phyloP scores from a whole-genome alignment of 1,140 invertebrate genomes.

The Heliothis subflexa region DNA sequence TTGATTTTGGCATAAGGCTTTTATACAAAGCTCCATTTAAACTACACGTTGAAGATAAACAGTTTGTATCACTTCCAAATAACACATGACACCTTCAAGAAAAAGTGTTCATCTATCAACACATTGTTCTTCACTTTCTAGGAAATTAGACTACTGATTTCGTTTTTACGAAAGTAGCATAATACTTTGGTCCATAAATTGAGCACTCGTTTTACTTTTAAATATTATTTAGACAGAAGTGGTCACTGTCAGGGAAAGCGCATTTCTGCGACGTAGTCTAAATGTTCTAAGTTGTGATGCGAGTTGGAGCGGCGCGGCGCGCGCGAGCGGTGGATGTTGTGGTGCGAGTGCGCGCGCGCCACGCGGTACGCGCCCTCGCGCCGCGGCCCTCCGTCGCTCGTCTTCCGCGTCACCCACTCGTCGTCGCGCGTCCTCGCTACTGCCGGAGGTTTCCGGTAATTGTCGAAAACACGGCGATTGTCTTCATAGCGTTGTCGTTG shows the following conservation, averaged over 20 bases:
- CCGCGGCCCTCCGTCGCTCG: slow-evolving; percentile 69
- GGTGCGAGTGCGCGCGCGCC: slow-evolving; percentile 86
- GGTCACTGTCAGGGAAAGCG: slow-evolving; percentile 86
- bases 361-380: slow-evolving; percentile 74
- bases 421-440: slow-evolving; percentile 64
- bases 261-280: slow-evolving; percentile 87
- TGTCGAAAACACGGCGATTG: slow-evolving; percentile 74
- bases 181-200: slow-evolving; percentile 83
- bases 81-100: slow-evolving; percentile 27
- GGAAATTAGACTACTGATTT: slow-evolving; percentile 29
- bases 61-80: slow-evolving; percentile 20
- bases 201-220: slow-evolving; percentile 75
- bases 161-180: slow-evolving; percentile 30
- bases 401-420: slow-evolving; percentile 73
- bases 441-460: slow-evolving; percentile 69
- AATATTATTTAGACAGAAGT: slow-evolving; percentile 58
- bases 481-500: slow-evolving; percentile 82
- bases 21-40: slow-evolving; percentile 36
- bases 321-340: slow-evolving; percentile 80
- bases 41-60: slow-evolving; percentile 9
- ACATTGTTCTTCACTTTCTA: slow-evolving; percentile 37
- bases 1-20: slow-evolving; percentile 47
- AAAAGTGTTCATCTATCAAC: slow-evolving; percentile 14
- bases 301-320: slow-evolving; percentile 80
- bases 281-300: slow-evolving; percentile 87